phyloP scores from a whole-genome alignment of 53 echinoderm and acorn worm species.

The Zoroaster sp. region DNA sequence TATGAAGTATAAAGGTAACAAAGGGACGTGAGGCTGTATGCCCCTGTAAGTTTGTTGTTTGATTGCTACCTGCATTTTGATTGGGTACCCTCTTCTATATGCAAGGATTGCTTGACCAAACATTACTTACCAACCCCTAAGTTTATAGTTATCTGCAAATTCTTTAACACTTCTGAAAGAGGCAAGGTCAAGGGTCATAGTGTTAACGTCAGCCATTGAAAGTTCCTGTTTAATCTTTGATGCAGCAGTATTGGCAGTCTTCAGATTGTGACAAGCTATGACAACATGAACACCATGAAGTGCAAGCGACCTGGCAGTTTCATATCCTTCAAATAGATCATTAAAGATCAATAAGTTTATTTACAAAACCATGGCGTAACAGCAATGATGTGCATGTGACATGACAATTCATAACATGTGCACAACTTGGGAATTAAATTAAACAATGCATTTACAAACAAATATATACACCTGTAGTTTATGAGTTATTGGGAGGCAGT shows the following conservation, averaged over 20 bases:
- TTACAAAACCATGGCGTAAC: background rate
- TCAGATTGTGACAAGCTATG: conserved; percentile 87
- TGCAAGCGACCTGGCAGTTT: conserved; percentile 81
- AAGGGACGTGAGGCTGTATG: no score
- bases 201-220: conserved; percentile 71
- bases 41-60: no score
- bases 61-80: no score
- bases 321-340: conserved; percentile 67
- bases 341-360: background rate
- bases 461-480: no score
- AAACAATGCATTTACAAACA: no score
- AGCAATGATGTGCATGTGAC: no score
- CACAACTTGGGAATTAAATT: no score
- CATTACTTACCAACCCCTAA: conserved; percentile 85
- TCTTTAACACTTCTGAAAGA: conserved; percentile 90
- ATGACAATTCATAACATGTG: no score
- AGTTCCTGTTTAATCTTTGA: conserved; percentile 77
- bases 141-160: conserved; percentile 87
- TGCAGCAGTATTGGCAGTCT: conserved; percentile 77
- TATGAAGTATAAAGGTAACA: no score
- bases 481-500: no score
- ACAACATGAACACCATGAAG: conserved; percentile 93
- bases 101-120: no score
- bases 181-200: conserved; percentile 89
- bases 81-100: no score